Evolutionary conservation across 2,888 invertebrate species (phyloP), one percentile per base, ranked within the genome.

Genomic region (Parelbella ahira): DNA sequence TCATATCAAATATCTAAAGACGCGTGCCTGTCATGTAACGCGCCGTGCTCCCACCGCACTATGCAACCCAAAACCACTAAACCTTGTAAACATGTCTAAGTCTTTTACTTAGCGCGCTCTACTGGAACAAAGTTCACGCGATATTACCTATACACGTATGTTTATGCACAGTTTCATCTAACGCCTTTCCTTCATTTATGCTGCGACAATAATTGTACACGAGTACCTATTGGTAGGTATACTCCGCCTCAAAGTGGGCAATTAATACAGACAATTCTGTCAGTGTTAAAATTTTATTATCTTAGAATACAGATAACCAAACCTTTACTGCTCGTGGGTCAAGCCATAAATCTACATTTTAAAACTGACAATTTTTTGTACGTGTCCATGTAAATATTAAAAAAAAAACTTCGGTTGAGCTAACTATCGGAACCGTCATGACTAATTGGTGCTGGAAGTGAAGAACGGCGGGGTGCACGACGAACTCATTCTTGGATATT

Each of bases 221-320:
- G n/a, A n/a, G n/a, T n/a, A n/a, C n/a, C n/a, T n/a, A n/a, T n/a
- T n/a, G n/a, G n/a, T n/a, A n/a, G n/a, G n/a, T n/a, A n/a, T n/a
- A n/a, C n/a, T n/a, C n/a, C n/a, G n/a, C n/a, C n/a, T n/a, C n/a
- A 41, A 20, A 10, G 20, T 33, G 20, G n/a, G 13, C 20, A 37
- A 37, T 29, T 27, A 37, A 10, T 24, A 21, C 33, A 10, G 25
- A 42, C 34, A 34, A 34, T 42, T 10, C 32, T 28, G 33, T 46
- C 47, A 79, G 76, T 78, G 78, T 81, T 76, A 75, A 78, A 71
- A 56, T 68, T 80, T 81, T 79, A 80, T 79, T 74, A 68, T 65
- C 63, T 60, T 11, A 20, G 19, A 18, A 32, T 3, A 72, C 60
- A 28, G 34, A 42, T 34, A 36, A 76, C 73, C 74, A 75, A 69